Evolutionary conservation across 2,797 vertebrate species (phyloP).

Genomic region (Mionectes olivaceus): DNA sequence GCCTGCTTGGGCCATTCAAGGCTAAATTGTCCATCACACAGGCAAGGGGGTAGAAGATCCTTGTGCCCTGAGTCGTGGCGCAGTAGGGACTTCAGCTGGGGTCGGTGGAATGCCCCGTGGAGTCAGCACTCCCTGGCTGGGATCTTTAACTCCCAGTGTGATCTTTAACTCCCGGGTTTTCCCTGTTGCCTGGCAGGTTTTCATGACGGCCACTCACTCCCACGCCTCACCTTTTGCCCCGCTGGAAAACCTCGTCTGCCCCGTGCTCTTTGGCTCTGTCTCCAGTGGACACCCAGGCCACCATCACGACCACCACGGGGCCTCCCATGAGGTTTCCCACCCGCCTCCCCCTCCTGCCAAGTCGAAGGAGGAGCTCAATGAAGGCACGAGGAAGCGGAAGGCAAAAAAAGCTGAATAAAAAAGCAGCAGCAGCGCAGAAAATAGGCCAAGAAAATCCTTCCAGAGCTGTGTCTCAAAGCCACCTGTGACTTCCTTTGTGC

Average conservation of each 20-base stretch:
- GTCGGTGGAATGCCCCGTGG: not conserved
- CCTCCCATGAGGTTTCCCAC: constrained; percentile 78
- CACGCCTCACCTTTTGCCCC: constrained; percentile 92
- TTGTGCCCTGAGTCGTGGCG: not conserved
- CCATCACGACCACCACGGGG: constrained; percentile 65
- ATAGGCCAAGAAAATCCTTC: constrained; percentile 14
- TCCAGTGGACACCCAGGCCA: constrained; percentile 74
- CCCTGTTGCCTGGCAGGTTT: constrained; percentile 79
- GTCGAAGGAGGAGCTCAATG: constrained; percentile 92
- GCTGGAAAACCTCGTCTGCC: constrained; percentile 88
- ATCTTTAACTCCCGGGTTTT: not conserved
- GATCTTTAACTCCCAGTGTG: not conserved
- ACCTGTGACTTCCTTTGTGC: constrained; percentile 26
- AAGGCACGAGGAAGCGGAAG: constrained; percentile 93
- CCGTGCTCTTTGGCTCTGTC: constrained; percentile 88
- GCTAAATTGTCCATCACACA: too few species aligned
- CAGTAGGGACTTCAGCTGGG: not conserved
- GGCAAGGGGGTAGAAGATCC: too few species aligned
- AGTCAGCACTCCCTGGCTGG: not conserved
- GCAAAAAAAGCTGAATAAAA: constrained; percentile 94
- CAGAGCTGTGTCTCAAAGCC: constrained; percentile 24
- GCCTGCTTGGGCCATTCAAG: too few species aligned
- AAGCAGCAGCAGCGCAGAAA: not conserved
- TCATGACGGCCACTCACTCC: constrained; percentile 94
- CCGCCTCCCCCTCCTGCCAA: constrained; percentile 81